Base-by-base conservation (phyloP, 1,140 invertebrate species). In the Achroia grisella region DNA sequence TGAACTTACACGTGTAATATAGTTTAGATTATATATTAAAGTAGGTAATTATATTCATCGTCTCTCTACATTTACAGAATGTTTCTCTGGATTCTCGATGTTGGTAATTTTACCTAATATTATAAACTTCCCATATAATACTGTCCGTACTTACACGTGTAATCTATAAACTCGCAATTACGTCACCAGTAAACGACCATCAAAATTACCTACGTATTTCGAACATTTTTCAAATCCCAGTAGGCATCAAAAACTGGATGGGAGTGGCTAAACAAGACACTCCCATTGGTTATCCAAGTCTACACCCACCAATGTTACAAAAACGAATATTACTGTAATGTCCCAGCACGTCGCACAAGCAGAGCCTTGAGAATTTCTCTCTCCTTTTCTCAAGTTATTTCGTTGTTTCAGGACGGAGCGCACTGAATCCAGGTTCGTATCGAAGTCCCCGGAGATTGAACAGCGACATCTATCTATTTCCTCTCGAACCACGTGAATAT, bases 321-420 rank as follows among this genome's bases (percentile, higher is more conserved):
- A 81, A 77, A 77, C 65, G 68, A 80, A 78, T 57, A 55, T 64
- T 67, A 58, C 55, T 66, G 53, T 17, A 44, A 50, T 45, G 58
- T 81, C 71, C 71, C 71, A 52, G 59, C 64, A 60, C 62, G 44
- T 43, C 29, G 37, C 56, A 47, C 52, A 50, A 54, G 52, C 45
- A 50, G 79, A 80, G 72, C 71, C 72, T 82, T 80, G 80, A 84
- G 80, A 84, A 80, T 80, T 80, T 51, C 41, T 71, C 80, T 73
- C 61, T 84, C 80, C 75, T 77, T 81, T 81, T 84, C 80, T 81
- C 56, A 66, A 70, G 71, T 42, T 33, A 41, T 30, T 62, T 48
- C 44, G 64, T 66, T 69, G 57, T 80, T 84, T 79, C 62, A 75
- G 75, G 80, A 84, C 77, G 78, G 76, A 68, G 52, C 67, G 39